phyloP scores from a whole-genome alignment of 2,888 invertebrate genomes.

The Noctua comes region DNA sequence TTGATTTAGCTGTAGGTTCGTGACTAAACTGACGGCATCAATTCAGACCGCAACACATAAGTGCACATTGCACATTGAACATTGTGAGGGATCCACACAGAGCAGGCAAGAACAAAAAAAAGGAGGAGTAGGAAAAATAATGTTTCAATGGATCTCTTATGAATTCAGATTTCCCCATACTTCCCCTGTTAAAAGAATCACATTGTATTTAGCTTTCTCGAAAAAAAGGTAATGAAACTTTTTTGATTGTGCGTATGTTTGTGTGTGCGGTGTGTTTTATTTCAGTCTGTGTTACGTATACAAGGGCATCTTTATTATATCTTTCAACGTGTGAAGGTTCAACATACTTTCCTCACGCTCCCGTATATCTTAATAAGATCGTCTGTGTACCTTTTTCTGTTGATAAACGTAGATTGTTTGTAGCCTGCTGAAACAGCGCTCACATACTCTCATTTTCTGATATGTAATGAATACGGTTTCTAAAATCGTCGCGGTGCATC shows the following conservation, averaged over 20 bases:
- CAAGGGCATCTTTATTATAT: conserved; percentile 83
- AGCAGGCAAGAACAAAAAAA: conserved; percentile 3
- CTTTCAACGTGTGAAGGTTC: conserved; percentile 86
- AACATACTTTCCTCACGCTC: conserved; percentile 78
- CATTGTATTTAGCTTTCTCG: conserved; percentile 7
- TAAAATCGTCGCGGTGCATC: conserved; percentile 31
- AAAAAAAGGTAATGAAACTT: conserved; percentile 11
- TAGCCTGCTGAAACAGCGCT: conserved; percentile 47
- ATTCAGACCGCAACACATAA: conserved; percentile 58
- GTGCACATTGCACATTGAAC: conserved; percentile 42
- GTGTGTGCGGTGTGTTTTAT: conserved; percentile 67
- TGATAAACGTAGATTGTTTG: conserved; percentile 43
- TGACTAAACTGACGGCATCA: conserved; percentile 64
- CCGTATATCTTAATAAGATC: conserved; percentile 59
- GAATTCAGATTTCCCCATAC: neutral
- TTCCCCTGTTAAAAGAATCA: neutral
- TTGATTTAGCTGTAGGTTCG: conserved; percentile 72
- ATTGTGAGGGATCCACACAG: conserved; percentile 28
- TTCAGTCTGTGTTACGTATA: conserved; percentile 57
- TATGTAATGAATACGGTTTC: conserved; percentile 55
- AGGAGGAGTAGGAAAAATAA: neutral
- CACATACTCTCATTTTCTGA: conserved; percentile 51
- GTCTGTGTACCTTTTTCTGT: conserved; percentile 14
- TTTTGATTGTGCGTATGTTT: conserved; percentile 72
- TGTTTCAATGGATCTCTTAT: neutral